Evolutionary conservation across 2,888 invertebrate species (phyloP), one percentile per base, ranked within the genome.

Genomic region (Sturmia bella): DNA sequence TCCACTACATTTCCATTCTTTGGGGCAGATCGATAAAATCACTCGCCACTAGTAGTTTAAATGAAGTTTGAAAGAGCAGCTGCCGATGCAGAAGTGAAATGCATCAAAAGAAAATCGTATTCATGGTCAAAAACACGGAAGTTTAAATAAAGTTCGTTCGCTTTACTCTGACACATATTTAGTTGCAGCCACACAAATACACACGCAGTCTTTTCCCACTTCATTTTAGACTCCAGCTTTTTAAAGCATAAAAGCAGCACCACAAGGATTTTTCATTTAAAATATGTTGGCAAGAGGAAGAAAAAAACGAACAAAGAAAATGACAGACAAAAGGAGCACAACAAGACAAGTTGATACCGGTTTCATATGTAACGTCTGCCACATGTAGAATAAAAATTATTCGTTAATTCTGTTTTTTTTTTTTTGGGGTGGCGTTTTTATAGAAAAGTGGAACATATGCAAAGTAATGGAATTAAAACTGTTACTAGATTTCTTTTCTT

Each of bases 271-370:
- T 41, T 43, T 24, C 32, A 9, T 32, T 32, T 32, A 32, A 32
- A 39, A 39, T 37, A 37, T 57, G 15, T 37, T n/a, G n/a, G n/a
- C n/a, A n/a, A n/a, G 41, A 41, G 9, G 2, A 7, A 41, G 15
- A 24, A 69, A 24, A 64, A 27, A 19, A 13, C 17, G 21, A 50
- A 41, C 5, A 43, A 56, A 45, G 32, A 32, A n/a, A 17, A 57
- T 48, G 27, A 6, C 13, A 12, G 54, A 45, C 37, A 43, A 61
- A 39, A 72, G 76, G 72, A 59, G 57, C 37, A 19, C 63, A 70
- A 63, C 45, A 59, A 54, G 61, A 73, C 68, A 81, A 63, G 43
- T 73, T 69, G 69, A 73, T n/a, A 63, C 63, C 45, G 57, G 63
- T 73, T 45, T 48, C 54, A 56, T 39, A 12, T 70, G 39, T 70